phyloP scores from a whole-genome alignment of 2,797 vertebrate genomes.

The Coregonus sp. region DNA sequence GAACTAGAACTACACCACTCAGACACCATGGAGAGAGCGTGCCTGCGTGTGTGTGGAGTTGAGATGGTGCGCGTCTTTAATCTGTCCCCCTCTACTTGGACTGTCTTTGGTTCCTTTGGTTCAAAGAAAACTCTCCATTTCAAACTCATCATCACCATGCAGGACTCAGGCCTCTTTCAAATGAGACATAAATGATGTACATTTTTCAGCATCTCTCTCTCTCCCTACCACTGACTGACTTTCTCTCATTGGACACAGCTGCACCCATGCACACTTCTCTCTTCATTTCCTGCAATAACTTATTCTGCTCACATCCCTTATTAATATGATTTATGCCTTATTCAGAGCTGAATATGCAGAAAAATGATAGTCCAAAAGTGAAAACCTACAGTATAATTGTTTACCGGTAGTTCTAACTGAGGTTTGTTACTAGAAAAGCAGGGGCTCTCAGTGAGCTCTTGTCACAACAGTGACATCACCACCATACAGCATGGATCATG shows the following conservation, averaged over 20 bases:
- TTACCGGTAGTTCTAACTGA: not conserved
- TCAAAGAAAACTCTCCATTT: constrained; percentile 21
- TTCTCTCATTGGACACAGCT: constrained; percentile 9
- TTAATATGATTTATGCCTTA: not conserved
- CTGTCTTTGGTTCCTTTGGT: constrained; percentile 15
- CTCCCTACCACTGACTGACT: constrained; percentile 9
- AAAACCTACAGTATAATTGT: not conserved
- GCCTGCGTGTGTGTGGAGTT: constrained; percentile 43
- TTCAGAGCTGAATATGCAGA: not conserved
- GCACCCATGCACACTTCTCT: constrained; percentile 13
- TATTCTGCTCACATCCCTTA: not conserved
- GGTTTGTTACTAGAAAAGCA: not conserved
- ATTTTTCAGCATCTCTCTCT: constrained; percentile 29
- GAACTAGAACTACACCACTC: constrained; percentile 64
- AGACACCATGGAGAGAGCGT: constrained; percentile 52
- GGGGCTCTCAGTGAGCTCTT: not conserved
- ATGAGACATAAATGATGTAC: constrained; percentile 31
- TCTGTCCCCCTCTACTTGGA: constrained; percentile 5
- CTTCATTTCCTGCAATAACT: constrained; percentile 6
- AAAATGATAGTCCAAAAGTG: not conserved
- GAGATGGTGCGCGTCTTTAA: constrained; percentile 47
- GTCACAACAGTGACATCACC: constrained; percentile 6
- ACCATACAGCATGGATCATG: constrained; percentile 57
- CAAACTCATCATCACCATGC: constrained; percentile 8
- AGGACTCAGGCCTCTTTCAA: constrained; percentile 22